Evolutionary conservation across 2,797 vertebrate genomes (phyloP).

Genomic region (Acipenser oxyrinchus): DNA sequence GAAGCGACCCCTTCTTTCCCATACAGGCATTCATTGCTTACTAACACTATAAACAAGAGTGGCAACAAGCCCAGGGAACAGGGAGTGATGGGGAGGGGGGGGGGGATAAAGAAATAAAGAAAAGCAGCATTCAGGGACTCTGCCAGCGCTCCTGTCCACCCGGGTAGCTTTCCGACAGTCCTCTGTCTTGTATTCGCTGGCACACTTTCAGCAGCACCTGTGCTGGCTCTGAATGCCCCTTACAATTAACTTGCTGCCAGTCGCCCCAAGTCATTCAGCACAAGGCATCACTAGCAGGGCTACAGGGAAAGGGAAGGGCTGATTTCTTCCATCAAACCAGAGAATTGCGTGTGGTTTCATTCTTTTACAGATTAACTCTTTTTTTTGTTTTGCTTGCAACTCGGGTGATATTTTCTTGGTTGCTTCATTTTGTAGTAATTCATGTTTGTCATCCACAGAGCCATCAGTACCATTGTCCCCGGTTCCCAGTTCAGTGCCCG

Average conservation of each 20-base stretch:
- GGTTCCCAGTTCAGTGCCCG: conserved; percentile 86
- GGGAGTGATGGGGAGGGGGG: neutral
- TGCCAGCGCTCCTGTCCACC: neutral
- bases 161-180: neutral
- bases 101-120: neutral
- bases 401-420: neutral
- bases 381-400: neutral
- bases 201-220: neutral
- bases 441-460: conserved; percentile 53
- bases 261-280: too few relatives aligned
- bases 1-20: neutral
- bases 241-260: too few relatives aligned
- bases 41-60: neutral
- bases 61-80: neutral
- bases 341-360: too few relatives aligned
- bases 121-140: neutral
- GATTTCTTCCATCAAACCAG: too few relatives aligned
- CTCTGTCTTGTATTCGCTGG: neutral
- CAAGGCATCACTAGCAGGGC: too few relatives aligned
- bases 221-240: neutral
- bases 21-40: neutral
- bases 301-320: too few relatives aligned
- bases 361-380: too few relatives aligned
- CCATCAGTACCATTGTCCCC: conserved; percentile 95
- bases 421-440: too few relatives aligned